phyloP scores from a whole-genome alignment of 1,140 invertebrate genomes.

The Cheumatopsyche charites region DNA sequence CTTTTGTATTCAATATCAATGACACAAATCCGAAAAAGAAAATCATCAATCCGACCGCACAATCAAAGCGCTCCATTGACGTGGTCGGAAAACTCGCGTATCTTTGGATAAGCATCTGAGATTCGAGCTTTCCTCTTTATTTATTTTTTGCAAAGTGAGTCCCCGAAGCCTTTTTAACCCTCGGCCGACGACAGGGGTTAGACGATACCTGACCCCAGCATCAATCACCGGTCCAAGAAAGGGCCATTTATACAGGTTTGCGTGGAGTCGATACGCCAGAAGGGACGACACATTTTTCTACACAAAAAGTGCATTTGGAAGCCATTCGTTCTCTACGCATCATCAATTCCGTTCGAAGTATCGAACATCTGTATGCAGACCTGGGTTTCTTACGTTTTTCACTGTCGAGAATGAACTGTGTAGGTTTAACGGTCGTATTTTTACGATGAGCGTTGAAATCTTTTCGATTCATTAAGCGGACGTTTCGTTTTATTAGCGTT shows the following conservation, averaged over 20 bases:
- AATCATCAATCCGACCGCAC: no score
- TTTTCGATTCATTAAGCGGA: not conserved
- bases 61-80: no score
- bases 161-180: conserved; percentile 46
- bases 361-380: no score
- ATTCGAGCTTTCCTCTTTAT: conserved; percentile 25
- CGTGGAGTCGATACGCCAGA: conserved; percentile 29
- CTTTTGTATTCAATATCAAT: no score
- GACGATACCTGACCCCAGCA: conserved; percentile 45
- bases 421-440: no score
- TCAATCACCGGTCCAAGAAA: conserved; percentile 45
- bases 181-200: conserved; percentile 30
- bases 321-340: conserved; percentile 33
- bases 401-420: no score
- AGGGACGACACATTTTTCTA: conserved; percentile 31
- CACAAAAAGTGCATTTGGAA: conserved; percentile 45
- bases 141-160: conserved; percentile 13
- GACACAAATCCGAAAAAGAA: no score
- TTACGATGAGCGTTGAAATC: no score
- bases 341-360: conserved; percentile 16
- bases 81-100: no score
- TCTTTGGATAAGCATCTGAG: conserved; percentile 39
- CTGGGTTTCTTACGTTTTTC: no score
- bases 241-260: conserved; percentile 48
- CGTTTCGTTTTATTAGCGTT: not conserved